Percentiles rank a stretch among this genome's conserved stretches.
These are phyloP conservation scores for Netelia melanura DNA, from an alignment of 2,888 invertebrate species.

Conservation along the genomic window DNA sequence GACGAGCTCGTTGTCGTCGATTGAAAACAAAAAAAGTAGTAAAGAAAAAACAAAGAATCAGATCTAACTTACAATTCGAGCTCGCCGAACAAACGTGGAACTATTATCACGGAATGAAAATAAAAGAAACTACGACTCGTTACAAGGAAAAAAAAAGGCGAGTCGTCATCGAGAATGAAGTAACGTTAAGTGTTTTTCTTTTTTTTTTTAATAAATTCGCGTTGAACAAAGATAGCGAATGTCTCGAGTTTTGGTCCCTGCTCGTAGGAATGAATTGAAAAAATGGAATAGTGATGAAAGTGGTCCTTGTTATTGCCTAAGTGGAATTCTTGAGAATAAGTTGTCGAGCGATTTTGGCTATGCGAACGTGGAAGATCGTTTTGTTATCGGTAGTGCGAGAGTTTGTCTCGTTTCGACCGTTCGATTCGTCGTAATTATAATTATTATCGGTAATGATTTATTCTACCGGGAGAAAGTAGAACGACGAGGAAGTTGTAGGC, in stretches of 20 bases:
- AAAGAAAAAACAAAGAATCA: not conserved
- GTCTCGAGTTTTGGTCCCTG: constrained; percentile 22
- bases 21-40: not conserved
- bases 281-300: not conserved
- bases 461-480: constrained; percentile 32
- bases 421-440: constrained; percentile 7
- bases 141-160: not conserved
- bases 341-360: constrained; percentile 10
- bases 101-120: constrained; percentile 59
- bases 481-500: not conserved
- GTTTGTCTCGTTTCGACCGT: constrained; percentile 14
- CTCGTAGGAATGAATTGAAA: not conserved
- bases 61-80: not conserved
- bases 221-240: not conserved
- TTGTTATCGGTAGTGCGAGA: not conserved
- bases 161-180: not conserved
- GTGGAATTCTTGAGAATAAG: not conserved
- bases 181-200: not conserved
- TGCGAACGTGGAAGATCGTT: not conserved
- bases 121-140: constrained; percentile 35
- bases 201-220: not conserved
- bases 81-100: constrained; percentile 36
- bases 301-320: not conserved
- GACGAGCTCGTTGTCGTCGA: constrained; percentile 21
- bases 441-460: constrained; percentile 7